A percentile compares a stretch with the other conserved stretches of the same genome.
Evolutionary conservation across 2,797 vertebrate species (phyloP).

Genomic region (Molothrus ater): DNA sequence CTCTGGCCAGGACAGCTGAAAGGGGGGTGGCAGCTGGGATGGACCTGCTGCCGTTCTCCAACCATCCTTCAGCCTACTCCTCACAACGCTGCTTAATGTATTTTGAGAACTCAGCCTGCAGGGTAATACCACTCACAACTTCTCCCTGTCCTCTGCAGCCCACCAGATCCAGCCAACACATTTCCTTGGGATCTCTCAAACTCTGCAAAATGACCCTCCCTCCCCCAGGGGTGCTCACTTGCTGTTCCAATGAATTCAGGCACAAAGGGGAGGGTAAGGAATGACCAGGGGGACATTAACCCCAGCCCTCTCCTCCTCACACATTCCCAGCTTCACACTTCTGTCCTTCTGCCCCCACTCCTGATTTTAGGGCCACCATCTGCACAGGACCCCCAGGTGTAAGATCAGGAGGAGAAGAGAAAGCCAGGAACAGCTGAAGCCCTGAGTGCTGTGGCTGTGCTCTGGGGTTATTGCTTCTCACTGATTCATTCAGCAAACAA

Average conservation of each 20-base stretch:
- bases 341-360: not conserved
- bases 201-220: accelerated
- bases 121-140: not conserved
- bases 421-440: not conserved
- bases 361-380: not conserved
- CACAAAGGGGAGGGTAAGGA: not conserved
- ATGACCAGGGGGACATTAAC: accelerated
- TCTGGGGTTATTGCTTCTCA: not conserved
- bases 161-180: not conserved
- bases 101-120: not conserved
- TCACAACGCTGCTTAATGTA: not conserved
- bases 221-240: accelerated
- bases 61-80: not conserved
- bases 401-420: not conserved
- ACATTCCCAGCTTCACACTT: accelerated
- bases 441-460: not conserved
- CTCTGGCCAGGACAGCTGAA: not conserved
- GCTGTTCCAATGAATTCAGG: not conserved
- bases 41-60: not conserved
- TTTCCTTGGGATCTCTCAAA: not conserved
- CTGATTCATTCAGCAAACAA: not conserved
- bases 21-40: not conserved
- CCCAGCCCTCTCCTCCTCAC: not conserved
- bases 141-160: not conserved
- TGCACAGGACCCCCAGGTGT: not conserved